Conservation (phyloP, 2,113 vertebrate species). For the Theristicus caerulescens region DNA sequence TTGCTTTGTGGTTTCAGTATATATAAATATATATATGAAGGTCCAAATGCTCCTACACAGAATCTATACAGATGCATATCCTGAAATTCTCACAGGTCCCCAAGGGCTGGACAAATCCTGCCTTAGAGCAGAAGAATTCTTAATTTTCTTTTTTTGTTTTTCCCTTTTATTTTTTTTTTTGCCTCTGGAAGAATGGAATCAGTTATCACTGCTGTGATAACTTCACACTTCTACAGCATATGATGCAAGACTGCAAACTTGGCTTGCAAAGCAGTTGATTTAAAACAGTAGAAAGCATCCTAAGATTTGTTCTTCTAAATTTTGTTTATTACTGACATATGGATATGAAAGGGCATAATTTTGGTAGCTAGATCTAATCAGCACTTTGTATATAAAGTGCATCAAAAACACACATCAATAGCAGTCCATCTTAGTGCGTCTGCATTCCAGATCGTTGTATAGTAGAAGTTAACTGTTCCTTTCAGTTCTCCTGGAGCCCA, state of each 20-base stretch:
- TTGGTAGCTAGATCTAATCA: slow-evolving; percentile 65
- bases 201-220: not conserved
- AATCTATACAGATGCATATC: not conserved
- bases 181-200: not conserved
- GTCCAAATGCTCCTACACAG: not conserved
- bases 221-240: not conserved
- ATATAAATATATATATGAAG: not conserved
- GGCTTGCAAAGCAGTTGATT: slow-evolving; percentile 20
- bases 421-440: not conserved
- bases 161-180: not conserved
- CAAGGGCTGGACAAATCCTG: not conserved
- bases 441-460: slow-evolving; percentile 20
- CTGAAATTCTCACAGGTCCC: not conserved
- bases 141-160: not conserved
- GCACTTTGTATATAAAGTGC: slow-evolving; percentile 34
- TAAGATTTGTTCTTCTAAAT: slow-evolving; percentile 3
- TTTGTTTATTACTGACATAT: slow-evolving; percentile 52
- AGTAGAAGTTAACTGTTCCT: slow-evolving; percentile 11
- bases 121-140: not conserved
- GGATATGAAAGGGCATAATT: slow-evolving; percentile 36
- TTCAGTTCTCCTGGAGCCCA: slow-evolving; percentile 42
- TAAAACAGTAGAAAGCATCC: not conserved
- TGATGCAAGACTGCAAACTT: not conserved
- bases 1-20: not conserved
- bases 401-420: slow-evolving; percentile 33